Evolutionary conservation across 92 coral and sea anemone species (phyloP).

Genomic region (Parazoanthus atlanticus): DNA sequence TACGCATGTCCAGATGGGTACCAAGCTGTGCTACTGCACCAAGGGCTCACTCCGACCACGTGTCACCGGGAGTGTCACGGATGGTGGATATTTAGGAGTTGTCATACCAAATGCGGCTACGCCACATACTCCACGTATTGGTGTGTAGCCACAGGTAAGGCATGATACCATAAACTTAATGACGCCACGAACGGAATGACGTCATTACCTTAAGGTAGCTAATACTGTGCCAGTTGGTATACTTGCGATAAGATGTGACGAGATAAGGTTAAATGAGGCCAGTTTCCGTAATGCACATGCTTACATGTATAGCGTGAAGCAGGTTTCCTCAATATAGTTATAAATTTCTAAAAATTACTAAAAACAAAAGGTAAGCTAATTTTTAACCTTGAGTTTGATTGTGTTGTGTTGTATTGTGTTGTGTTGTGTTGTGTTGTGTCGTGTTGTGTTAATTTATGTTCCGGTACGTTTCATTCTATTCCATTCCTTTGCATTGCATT

Average conservation of each 20-base stretch:
- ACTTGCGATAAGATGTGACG: slow-evolving; percentile 55
- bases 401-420: no score
- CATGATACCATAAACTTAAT: not conserved
- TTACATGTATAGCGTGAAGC: no score
- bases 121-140: slow-evolving; percentile 73
- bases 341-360: no score
- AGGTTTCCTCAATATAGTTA: no score
- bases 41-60: slow-evolving; percentile 74
- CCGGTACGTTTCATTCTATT: no score
- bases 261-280: no score
- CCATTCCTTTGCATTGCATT: no score
- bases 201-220: not conserved
- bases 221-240: slow-evolving; percentile 35
- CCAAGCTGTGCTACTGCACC: slow-evolving; percentile 75
- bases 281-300: no score
- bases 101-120: slow-evolving; percentile 73
- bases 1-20: slow-evolving; percentile 76
- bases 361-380: no score
- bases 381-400: no score
- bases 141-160: slow-evolving; percentile 82
- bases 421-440: no score
- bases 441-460: no score
- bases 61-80: slow-evolving; percentile 77
- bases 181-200: not conserved
- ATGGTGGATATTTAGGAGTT: slow-evolving; percentile 70